Base-by-base conservation (phyloP, 2,888 invertebrate genomes). In the Reticulitermes lucifugus region DNA sequence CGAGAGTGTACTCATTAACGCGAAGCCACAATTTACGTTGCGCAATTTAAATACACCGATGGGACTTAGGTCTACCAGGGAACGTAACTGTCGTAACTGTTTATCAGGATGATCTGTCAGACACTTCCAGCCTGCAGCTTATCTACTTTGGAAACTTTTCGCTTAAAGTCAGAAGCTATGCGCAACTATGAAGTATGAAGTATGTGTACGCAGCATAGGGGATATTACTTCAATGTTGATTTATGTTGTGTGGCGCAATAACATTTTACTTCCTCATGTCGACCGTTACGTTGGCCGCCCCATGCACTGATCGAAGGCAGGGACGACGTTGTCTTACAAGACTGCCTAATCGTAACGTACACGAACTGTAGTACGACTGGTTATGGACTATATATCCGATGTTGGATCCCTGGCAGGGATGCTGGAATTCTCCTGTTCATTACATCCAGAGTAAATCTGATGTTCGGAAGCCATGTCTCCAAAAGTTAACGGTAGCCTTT, bases 281-380 rank as follows among this genome's bases (percentile, higher is more conserved):
- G 60, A 14, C 29, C 60, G 35, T 22, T 35, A 35, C 35, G 35
- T 35, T 35, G 35, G 35, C 60, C 55, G 9, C 22, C 22, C 10
- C 21, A 4, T 35, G 2, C 14, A 14, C n/a, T 29, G 21, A 0
- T 9, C 80, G 60, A 60, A 80, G 12, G n/a, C 22, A 25, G 18
- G 55, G 59, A 18, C 55, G 59, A 7, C 55, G 14, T n/a, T 46
- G 46, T 46, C 6, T 46, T 29, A 60, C 80, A 21, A 35, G 25
- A 51, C 80, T 80, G 80, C 80, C 80, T 80, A 80, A 80, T 80
- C 60, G 18, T 60, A 59, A 25, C 60, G 7, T 51, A 41, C 9
- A 46, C 46, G 1, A 55, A 18, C 14, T 18, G 6, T 51, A 55
- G 2, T 18, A 18, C 14, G 55, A 18, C 55, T 55, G 51, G 9